phyloP scores from a whole-genome alignment of 2,113 vertebrate genomes.

The Cyprinodon brontotheroides region DNA sequence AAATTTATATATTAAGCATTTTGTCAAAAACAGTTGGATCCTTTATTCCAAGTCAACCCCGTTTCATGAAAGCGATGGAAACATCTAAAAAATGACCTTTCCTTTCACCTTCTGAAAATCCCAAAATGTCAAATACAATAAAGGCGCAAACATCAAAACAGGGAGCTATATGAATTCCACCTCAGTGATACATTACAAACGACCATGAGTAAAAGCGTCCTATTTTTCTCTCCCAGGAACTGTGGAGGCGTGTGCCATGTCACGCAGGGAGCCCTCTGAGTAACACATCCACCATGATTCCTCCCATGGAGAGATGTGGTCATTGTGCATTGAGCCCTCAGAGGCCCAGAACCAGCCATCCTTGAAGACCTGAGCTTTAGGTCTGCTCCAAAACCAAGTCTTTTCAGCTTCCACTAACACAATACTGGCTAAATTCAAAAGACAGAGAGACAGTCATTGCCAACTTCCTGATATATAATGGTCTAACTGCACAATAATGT shows the following conservation, averaged over 20 bases:
- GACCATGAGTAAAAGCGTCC: constrained; percentile 47
- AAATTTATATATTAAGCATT: constrained; percentile 12
- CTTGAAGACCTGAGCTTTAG: constrained; percentile 64
- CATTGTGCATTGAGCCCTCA: constrained; percentile 63
- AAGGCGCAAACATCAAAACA: constrained; percentile 48
- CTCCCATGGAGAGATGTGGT: constrained; percentile 58
- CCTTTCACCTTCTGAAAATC: constrained; percentile 45
- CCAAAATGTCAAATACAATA: constrained; percentile 58
- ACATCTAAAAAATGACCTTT: constrained; percentile 48
- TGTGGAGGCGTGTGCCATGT: constrained; percentile 59
- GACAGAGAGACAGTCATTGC: constrained; percentile 48
- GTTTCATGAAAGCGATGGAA: constrained; percentile 30
- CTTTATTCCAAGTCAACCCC: constrained; percentile 36
- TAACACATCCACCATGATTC: constrained; percentile 49
- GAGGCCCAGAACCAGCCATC: constrained; percentile 68
- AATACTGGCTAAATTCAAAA: constrained; percentile 49
- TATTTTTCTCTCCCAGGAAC: constrained; percentile 54
- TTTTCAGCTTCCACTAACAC: constrained; percentile 63
- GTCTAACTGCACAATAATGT: constrained; percentile 25
- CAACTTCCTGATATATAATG: constrained; percentile 30
- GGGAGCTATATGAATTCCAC: constrained; percentile 49
- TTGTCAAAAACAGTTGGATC: constrained; percentile 26
- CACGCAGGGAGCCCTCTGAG: constrained; percentile 61
- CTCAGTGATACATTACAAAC: constrained; percentile 54
- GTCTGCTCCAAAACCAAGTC: constrained; percentile 53